Percentiles rank a stretch among this genome's conserved stretches.
Conservation (phyloP, 1,140 invertebrate species). For the Drosophila grimshawi region DNA sequence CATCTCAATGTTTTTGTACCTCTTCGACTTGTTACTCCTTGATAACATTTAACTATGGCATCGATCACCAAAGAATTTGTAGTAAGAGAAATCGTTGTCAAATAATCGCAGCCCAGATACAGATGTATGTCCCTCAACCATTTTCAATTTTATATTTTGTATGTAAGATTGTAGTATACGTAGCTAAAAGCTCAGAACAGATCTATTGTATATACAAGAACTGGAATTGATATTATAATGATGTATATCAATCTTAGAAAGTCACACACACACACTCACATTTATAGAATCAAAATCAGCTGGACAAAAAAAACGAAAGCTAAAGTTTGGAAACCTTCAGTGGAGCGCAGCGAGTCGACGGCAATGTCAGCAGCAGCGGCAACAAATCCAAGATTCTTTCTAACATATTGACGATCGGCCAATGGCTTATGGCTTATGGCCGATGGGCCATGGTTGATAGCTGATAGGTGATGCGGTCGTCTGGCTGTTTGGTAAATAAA, state of each 20-base stretch:
- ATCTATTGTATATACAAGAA: neutral
- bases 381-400: slow-evolving; percentile 60
- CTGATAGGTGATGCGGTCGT: slow-evolving; percentile 9
- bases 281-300: slow-evolving; percentile 60
- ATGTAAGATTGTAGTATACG: no score
- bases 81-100: no score
- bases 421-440: neutral
- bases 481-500: slow-evolving; percentile 28
- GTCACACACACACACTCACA: neutral
- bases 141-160: no score
- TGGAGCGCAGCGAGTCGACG: slow-evolving; percentile 10
- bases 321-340: slow-evolving; percentile 58
- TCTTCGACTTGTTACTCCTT: no score
- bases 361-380: neutral
- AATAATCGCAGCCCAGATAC: no score
- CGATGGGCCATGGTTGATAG: slow-evolving; percentile 20
- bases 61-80: no score
- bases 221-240: neutral
- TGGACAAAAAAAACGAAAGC: slow-evolving; percentile 70
- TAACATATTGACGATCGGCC: slow-evolving; percentile 35
- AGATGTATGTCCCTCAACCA: no score
- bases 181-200: neutral
- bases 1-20: no score
- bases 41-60: no score
- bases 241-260: slow-evolving; percentile 11